These are phyloP conservation scores for Oscheius sp. DNA, from an alignment of 2,888 invertebrate species.

Conservation along the genomic window DNA sequence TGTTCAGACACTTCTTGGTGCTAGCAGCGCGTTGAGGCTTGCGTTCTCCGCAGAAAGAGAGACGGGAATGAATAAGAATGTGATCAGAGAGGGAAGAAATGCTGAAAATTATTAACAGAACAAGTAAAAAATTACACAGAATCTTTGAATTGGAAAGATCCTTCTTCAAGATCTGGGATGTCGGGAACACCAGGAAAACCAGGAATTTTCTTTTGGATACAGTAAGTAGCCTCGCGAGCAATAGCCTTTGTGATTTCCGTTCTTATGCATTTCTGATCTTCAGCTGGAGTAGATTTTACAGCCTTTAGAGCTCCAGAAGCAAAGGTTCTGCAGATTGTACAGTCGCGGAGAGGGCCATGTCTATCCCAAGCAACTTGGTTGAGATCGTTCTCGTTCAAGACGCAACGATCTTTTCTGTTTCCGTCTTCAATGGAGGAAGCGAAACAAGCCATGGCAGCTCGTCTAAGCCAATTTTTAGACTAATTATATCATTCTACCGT, in stretches of 20 bases:
- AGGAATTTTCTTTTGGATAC: conserved; percentile 62
- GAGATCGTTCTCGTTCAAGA: conserved; percentile 59
- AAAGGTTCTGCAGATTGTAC: conserved; percentile 69
- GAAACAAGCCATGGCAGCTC: conserved; percentile 66
- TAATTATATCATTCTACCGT: conserved; percentile 36
- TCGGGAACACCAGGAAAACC: conserved; percentile 68
- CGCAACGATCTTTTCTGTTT: conserved; percentile 66
- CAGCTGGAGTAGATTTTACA: conserved; percentile 66
- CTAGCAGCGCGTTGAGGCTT: conserved; percentile 65
- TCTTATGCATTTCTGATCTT: conserved; percentile 69
- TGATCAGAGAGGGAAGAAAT: conserved; percentile 69
- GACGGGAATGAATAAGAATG: conserved; percentile 67
- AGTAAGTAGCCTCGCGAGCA: conserved; percentile 64
- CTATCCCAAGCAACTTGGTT: conserved; percentile 68
- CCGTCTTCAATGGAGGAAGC: conserved; percentile 67
- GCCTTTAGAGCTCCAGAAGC: conserved; percentile 69
- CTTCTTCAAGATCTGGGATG: conserved; percentile 69
- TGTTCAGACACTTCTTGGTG: conserved; percentile 62
- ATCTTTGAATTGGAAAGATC: conserved; percentile 65
- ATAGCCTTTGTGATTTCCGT: conserved; percentile 67
- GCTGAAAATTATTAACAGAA: too few relatives aligned
- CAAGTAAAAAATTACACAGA: too few relatives aligned
- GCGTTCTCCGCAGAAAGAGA: conserved; percentile 68
- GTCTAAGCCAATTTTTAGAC: conserved; percentile 36
- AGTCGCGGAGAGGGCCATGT: conserved; percentile 67